Percentiles rank a stretch among this genome's conserved stretches.
Evolutionary conservation across 1,140 invertebrate genomes (phyloP).

Genomic region (Listronotus oregonensis): DNA sequence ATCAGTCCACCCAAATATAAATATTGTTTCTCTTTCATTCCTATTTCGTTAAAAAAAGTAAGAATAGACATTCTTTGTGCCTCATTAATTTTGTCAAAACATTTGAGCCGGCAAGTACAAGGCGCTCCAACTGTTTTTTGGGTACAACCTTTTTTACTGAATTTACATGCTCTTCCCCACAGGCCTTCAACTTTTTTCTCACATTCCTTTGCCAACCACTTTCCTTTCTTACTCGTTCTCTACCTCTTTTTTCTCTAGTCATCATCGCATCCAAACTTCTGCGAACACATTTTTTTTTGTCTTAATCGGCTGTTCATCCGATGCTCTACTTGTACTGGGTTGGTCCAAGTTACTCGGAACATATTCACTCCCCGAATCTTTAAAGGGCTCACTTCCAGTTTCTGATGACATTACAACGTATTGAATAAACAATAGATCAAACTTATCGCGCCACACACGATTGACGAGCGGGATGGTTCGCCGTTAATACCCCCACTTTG

Average conservation of each 20-base stretch:
- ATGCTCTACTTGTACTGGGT: not conserved
- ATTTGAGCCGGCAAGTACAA: not conserved
- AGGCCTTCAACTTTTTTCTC: slow-evolving; percentile 1
- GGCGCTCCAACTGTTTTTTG: too few relatives aligned
- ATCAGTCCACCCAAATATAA: too few relatives aligned
- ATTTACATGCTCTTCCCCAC: not conserved
- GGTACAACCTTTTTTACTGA: not conserved
- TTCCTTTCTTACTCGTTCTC: not conserved
- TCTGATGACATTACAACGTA: too few relatives aligned
- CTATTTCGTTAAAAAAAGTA: too few relatives aligned
- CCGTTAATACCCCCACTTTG: not conserved
- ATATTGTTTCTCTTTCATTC: too few relatives aligned
- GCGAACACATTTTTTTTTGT: not conserved
- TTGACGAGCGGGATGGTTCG: not conserved
- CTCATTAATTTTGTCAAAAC: not conserved
- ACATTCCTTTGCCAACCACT: not conserved
- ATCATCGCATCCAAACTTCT: not conserved
- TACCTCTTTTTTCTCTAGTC: not conserved
- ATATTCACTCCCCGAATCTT: not conserved
- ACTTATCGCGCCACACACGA: not conserved
- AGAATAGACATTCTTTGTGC: too few relatives aligned
- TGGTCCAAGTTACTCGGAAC: not conserved
- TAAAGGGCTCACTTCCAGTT: not conserved
- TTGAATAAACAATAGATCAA: too few relatives aligned
- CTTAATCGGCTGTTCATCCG: not conserved